Percentiles rank a stretch among this genome's conserved stretches.
phyloP scores from a whole-genome alignment of 2,888 invertebrate genomes.

The Cremastobaeus sp. region DNA sequence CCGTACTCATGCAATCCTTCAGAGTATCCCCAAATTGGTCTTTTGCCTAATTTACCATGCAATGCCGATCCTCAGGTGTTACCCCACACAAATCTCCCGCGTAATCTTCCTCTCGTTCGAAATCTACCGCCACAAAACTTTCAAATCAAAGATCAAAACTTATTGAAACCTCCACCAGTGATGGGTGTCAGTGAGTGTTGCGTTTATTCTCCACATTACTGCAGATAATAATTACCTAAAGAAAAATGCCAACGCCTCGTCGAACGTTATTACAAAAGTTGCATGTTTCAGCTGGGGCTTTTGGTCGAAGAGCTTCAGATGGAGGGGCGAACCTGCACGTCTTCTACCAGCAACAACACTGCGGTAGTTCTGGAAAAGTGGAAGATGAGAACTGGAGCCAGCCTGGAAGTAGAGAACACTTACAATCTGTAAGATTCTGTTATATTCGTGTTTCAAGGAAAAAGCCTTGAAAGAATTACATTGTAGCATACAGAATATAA shows the following conservation, averaged over 20 bases:
- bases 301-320: constrained; percentile 95
- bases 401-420: constrained; percentile 80
- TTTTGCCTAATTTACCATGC: constrained; percentile 72
- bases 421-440: constrained; percentile 78
- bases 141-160: constrained; percentile 94
- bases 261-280: background rate
- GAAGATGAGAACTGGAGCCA: constrained; percentile 80
- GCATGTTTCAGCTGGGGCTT: constrained; percentile 82
- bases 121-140: constrained; percentile 91
- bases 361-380: constrained; percentile 71
- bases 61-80: constrained; percentile 80
- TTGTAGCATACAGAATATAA: too few species aligned
- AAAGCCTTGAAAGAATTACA: too few species aligned
- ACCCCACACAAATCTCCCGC: constrained; percentile 90
- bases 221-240: too few species aligned
- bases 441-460: too few species aligned
- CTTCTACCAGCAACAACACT: constrained; percentile 79
- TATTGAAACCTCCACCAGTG: constrained; percentile 94
- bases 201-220: too few species aligned
- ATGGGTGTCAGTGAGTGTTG: constrained; percentile 86
- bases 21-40: constrained; percentile 70
- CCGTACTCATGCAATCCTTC: constrained; percentile 72
- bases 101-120: constrained; percentile 89
- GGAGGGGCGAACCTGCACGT: constrained; percentile 95
- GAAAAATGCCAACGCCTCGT: background rate